Evolutionary conservation across 2,113 vertebrate species (phyloP).

Genomic region (Pteropus alecto): DNA sequence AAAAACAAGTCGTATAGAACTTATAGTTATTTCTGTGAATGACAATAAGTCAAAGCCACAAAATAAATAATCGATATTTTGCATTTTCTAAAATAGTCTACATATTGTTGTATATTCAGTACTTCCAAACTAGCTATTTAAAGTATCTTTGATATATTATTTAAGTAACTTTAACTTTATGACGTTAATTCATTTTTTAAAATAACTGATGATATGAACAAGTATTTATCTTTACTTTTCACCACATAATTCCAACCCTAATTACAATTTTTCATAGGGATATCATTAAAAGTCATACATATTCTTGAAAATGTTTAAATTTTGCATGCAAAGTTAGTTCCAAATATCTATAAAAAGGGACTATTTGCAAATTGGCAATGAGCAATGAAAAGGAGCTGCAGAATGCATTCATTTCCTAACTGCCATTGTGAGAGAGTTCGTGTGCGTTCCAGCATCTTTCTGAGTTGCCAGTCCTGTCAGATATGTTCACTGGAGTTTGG

Average conservation of each 20-base stretch:
- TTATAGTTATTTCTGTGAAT: not conserved
- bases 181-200: not conserved
- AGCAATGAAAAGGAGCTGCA: not conserved
- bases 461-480: not conserved
- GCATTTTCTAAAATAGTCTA: not conserved
- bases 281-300: not conserved
- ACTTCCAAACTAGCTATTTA: not conserved
- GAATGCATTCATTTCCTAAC: not conserved
- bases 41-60: not conserved
- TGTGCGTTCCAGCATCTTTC: not conserved
- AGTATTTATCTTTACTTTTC: not conserved
- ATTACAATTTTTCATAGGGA: not conserved
- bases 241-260: not conserved
- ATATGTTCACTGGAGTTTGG: not conserved
- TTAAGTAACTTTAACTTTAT: not conserved
- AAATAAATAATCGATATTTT: not conserved
- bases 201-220: not conserved
- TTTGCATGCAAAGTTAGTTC: not conserved
- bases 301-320: not conserved
- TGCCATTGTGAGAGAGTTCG: not conserved
- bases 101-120: not conserved
- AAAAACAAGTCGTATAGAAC: not conserved
- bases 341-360: not conserved
- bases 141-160: not conserved
- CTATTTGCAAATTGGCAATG: slow-evolving; percentile 10